Percentiles rank a stretch among this genome's conserved stretches.
These are phyloP conservation scores for Lacanobia wlatinum DNA, from an alignment of 2,888 invertebrate species.

Conservation along the genomic window DNA sequence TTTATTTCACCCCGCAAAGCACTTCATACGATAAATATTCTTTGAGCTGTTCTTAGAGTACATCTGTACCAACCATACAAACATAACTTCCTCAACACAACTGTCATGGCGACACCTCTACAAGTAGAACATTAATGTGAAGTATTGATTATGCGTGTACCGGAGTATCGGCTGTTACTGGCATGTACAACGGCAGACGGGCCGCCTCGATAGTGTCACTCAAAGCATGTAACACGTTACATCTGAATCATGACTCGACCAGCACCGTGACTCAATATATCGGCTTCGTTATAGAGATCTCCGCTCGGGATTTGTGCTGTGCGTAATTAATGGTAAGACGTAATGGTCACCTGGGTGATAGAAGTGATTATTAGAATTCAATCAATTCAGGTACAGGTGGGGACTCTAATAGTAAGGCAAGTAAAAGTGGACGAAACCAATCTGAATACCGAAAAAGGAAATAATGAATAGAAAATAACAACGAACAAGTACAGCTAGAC, in stretches of 20 bases:
- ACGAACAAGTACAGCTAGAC: slow-evolving; percentile 9
- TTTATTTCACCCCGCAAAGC: background rate
- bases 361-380: slow-evolving; percentile 3
- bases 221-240: slow-evolving; percentile 67
- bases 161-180: slow-evolving; percentile 53
- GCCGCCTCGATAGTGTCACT: slow-evolving; percentile 73
- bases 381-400: background rate
- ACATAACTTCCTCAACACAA: slow-evolving; percentile 22
- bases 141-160: slow-evolving; percentile 50
- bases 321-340: slow-evolving; percentile 32
- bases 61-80: slow-evolving; percentile 5
- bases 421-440: slow-evolving; percentile 11
- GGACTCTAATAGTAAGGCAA: background rate
- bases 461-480: slow-evolving; percentile 6
- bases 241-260: slow-evolving; percentile 68
- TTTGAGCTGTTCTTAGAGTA: background rate
- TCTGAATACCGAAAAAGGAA: slow-evolving; percentile 15
- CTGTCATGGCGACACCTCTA: slow-evolving; percentile 45
- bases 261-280: slow-evolving; percentile 70
- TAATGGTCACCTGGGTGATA: background rate
- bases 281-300: slow-evolving; percentile 56
- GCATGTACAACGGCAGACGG: slow-evolving; percentile 59
- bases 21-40: background rate
- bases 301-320: slow-evolving; percentile 13
- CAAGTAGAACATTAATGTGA: slow-evolving; percentile 31